Evolutionary conservation across 2,113 vertebrate species (phyloP), one percentile per base, ranked within the genome.

Genomic region (Sporophila hypoxantha): DNA sequence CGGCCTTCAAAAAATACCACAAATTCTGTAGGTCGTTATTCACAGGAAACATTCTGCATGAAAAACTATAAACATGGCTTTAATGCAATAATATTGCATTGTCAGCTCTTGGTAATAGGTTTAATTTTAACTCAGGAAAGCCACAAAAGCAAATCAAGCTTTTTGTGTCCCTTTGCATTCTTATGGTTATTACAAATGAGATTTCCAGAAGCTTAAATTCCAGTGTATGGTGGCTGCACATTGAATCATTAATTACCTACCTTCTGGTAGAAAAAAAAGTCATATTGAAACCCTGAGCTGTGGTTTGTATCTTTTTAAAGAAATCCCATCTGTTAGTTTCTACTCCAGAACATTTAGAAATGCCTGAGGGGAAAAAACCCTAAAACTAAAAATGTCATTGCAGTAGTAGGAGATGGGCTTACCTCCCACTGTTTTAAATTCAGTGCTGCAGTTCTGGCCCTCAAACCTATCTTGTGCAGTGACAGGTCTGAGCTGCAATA

Each of bases 241-340:
- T 91, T 90, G 96, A 96, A 96, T 96, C 95, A 93, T 96, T 96
- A 96, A 97, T 96, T 96, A 97, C 75, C 68, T 91, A 77, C 76
- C 57, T 96, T 94, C 88, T 94, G 82, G 57, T 76, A 52, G 53
- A 5, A 56, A 87, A 86, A 86, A 25, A 57, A 57, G 93, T 78
- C 70, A 81, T 36, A 79, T 76, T 66, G 88, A 91, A 96, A 96
- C 49, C 37, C 83, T 83, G 76, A 91, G 46, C 53, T 95, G 67
- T 39, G 52, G 76, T 93, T 92, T 92, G 60, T 91, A 85, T 93
- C 93, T 94, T 96, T 93, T 96, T 95, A 94, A 95, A 92, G 90
- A 96, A 96, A 95, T 84, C 66, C 92, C 94, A 96, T 96, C 95
- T 97, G 92, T 92, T 92, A 89, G 49, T 87, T 96, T 96, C 91